Evolutionary conservation across 2,113 vertebrate genomes (phyloP), one percentile per base, ranked within the genome.

Genomic region (Merops nubicus): DNA sequence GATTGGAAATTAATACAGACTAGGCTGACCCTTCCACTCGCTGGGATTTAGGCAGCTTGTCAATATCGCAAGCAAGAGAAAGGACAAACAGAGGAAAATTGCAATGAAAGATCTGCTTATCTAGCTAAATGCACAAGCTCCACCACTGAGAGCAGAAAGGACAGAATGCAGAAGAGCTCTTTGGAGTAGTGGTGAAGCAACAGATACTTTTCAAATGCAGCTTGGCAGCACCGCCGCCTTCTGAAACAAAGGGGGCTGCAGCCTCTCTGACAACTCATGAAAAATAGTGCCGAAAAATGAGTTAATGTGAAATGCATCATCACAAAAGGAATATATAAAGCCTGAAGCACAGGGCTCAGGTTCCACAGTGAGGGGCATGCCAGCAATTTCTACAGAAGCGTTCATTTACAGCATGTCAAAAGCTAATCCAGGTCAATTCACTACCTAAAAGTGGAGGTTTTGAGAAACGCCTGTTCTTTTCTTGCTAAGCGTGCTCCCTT

Each of bases 371-470:
- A 86, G 90, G 60, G 43, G 68, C 38, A 81, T 5, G 25, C 85
- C 85, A 93, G 60, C 67, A 84, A 92, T 94, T 94, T 90, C 90
- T 63, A 43, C 75, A 92, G 56, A 91, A 95, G 77, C 5, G 3
- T 92, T 94, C 79, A 94, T 92, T 96, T 94, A 93, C 79, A 75
- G 69, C 20, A n/a, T 79, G 88, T 96, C 95, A 97, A 96, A 96
- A 96, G 88, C 93, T 96, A 96, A 96, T 95, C 83, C 93, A 94
- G 93, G 95, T 94, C 93, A 97, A 96, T 96, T 95, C 91, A 85
- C 88, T 73, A 91, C 69, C 80, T 84, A 54, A 53, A 96, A 96
- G 88, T 94, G 76, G 68, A 94, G 92, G 86, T 93, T 96, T 91
- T 93, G 86, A 91, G 93, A 84, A 95, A 94, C 28, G 86, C 69